Evolutionary conservation across 2,113 vertebrate genomes (phyloP), one percentile per base, ranked within the genome.

Genomic region (Mormoops blainvillei): DNA sequence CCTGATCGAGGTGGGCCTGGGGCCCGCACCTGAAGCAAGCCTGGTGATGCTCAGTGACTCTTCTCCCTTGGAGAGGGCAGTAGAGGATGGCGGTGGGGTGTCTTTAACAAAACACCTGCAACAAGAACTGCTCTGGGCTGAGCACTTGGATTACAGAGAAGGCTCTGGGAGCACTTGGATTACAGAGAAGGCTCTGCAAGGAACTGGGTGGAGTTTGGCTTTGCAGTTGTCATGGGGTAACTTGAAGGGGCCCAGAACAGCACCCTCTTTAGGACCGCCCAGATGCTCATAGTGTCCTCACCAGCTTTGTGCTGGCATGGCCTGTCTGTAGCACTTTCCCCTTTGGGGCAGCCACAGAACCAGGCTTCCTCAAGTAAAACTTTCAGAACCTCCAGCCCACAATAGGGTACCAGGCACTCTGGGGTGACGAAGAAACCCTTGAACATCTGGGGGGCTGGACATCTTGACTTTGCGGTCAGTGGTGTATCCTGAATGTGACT

Each of bases 361-460:
- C 2, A 31, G 16, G 36, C 31, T 45, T 14, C 45, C 36, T 91
- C 36, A 5, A 33, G 14, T 11, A 10, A 58, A 31, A 4, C 3
- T 31, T 38, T 11, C 22, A 3, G 86, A 48, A 63, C 80, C 24
- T 58, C 18, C 24, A 31, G 36, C 41, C 56, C 36, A 9, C 1
- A 0, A 3, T 4, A 1, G 78, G 80, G 11, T 26, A 5, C 20
- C 0, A 1, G 63, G 43, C 28, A 26, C 41, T 2, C 5, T 7
- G 1, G 4, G 45, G 67, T 36, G 22, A 45, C 78, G 28, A 0
- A 24, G 68, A 58, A 74, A 13, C 50, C 61, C 68, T 10, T 7
- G 8, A 41, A n/a, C 19, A 52, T 54, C 70, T 9, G 28, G 43
- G 88, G 38, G 52, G 74, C 80, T 0, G 4, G 45, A 36, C 26